Evolutionary conservation across 2,113 vertebrate species (phyloP), one percentile per base, ranked within the genome.

Genomic region (Gopherus evgoodei): DNA sequence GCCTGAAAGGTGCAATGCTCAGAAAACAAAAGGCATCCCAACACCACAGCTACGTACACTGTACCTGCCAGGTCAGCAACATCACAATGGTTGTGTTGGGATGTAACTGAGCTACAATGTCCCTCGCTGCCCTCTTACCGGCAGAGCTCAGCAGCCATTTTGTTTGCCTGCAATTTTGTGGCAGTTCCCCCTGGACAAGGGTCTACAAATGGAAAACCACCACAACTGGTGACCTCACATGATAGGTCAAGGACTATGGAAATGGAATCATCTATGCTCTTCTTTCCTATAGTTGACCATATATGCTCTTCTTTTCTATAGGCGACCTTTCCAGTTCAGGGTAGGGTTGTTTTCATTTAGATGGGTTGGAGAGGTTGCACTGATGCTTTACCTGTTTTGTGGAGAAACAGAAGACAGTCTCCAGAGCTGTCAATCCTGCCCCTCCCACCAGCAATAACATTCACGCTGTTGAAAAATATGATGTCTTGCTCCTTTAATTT

Each of bases 371-470:
- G 38, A 31, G 69, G 44, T 42, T 31, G 17, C 6, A 1, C 19
- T 0, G 12, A 44, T 47, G 31, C 42, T 19, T 1, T 56, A 7
- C 9, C 24, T 27, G 38, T 54, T 52, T 83, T 13, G 0, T 0
- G 5, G 49, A 69, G 14, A 72, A 69, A 24, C 59, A 84, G 81
- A 81, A 38, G n/a, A 5, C 62, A 13, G 11, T 9, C 13, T 38
- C 47, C n/a, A 49, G 10, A 25, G 31, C 56, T 87, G 22, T 11
- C 22, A 12, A 4, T 10, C 11, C 38, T 76, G 38, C 38, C 69
- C 69, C 69, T 44, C 38, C 38, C 22, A 24, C 38, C 11, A 78
- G 86, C 49, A 21, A 11, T 52, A 65, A 84, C 11, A 38, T 38
- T 38, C 69, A 75, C 19, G 12, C 17, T 72, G 10, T 42, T 42